Percentiles rank a stretch among this genome's conserved stretches.
phyloP scores from a whole-genome alignment of 2,797 vertebrate genomes.

The Enteromius unitaeniatus region DNA sequence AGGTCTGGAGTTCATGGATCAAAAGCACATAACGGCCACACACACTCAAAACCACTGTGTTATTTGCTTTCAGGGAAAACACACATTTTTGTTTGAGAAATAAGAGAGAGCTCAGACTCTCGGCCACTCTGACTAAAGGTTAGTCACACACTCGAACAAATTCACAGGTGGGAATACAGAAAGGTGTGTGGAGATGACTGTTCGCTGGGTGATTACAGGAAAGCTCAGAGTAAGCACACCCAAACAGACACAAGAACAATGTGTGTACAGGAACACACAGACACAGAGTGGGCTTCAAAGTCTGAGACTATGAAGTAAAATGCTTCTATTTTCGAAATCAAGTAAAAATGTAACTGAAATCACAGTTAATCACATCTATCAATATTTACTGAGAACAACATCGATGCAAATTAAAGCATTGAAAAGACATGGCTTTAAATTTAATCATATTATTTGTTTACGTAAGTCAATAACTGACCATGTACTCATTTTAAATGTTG shows the following conservation, averaged over 20 bases:
- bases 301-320: not conserved
- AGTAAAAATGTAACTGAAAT: not conserved
- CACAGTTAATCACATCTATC: not conserved
- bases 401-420: not conserved
- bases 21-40: slow-evolving; percentile 22
- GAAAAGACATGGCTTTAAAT: not conserved
- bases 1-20: slow-evolving; percentile 10
- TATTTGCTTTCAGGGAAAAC: slow-evolving; percentile 50
- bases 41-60: slow-evolving; percentile 11
- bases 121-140: slow-evolving; percentile 37
- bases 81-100: slow-evolving; percentile 51
- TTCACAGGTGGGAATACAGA: slow-evolving; percentile 27
- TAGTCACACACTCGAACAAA: slow-evolving; percentile 38
- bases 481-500: not conserved
- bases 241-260: slow-evolving; percentile 9
- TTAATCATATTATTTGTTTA: not conserved
- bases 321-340: not conserved
- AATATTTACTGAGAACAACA: not conserved
- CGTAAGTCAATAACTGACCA: not conserved
- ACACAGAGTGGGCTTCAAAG: not conserved
- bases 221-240: not conserved
- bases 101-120: slow-evolving; percentile 41
- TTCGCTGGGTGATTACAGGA: slow-evolving; percentile 4
- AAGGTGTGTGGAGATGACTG: slow-evolving; percentile 27
- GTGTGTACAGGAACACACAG: slow-evolving; percentile 21